Percentiles rank a stretch among this genome's conserved stretches.
Evolutionary conservation across 2,797 vertebrate genomes (phyloP).

Genomic region (Sebastes vulpes): DNA sequence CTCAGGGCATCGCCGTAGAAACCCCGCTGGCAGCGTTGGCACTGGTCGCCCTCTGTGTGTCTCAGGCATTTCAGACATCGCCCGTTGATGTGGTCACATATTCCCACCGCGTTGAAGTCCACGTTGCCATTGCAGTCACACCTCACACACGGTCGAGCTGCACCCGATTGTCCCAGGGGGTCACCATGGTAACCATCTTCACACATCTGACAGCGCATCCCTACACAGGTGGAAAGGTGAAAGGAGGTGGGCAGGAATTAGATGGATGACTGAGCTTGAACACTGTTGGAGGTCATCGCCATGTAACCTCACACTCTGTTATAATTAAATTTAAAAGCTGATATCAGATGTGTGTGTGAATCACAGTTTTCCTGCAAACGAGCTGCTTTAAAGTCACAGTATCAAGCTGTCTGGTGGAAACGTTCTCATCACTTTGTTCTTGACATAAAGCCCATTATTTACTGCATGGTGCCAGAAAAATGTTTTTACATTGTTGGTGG

Average conservation of each 20-base stretch:
- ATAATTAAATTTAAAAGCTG: conserved; percentile 26
- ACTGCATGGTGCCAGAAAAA: background rate
- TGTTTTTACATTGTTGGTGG: conserved; percentile 1
- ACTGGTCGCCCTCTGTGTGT: conserved; percentile 88
- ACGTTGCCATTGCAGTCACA: conserved; percentile 91
- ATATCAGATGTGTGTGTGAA: background rate
- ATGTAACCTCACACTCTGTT: background rate
- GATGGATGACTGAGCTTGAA: conserved; percentile 8
- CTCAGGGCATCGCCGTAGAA: conserved; percentile 89
- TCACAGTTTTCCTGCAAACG: conserved; percentile 1
- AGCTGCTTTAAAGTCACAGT: background rate
- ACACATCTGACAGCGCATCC: conserved; percentile 91
- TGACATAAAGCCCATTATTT: conserved; percentile 18
- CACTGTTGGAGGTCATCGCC: conserved; percentile 11
- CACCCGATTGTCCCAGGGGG: conserved; percentile 87
- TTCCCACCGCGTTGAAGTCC: conserved; percentile 91
- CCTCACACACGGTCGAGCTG: conserved; percentile 76
- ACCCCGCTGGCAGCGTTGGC: conserved; percentile 86
- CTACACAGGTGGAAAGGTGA: conserved; percentile 67
- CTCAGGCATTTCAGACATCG: conserved; percentile 90
- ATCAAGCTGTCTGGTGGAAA: background rate
- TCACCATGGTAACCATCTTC: conserved; percentile 94
- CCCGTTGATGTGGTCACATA: conserved; percentile 89
- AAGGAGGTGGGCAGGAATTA: background rate
- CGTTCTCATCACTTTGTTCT: conserved; percentile 9